Evolutionary conservation across 2,888 invertebrate genomes (phyloP).

Genomic region (Agrochola circellaris): DNA sequence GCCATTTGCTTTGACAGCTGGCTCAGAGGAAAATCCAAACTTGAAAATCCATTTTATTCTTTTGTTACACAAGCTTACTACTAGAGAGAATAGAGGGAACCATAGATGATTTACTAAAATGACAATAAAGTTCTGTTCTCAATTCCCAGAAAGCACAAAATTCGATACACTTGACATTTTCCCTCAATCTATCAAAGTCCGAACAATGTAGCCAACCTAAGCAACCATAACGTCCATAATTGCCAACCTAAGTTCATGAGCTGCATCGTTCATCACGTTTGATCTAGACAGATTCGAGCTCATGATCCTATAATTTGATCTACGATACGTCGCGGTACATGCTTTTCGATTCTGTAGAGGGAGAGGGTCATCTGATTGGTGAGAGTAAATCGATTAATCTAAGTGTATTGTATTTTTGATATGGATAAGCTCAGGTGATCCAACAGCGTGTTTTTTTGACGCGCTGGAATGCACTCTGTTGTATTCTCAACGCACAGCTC

Average conservation of each 20-base stretch:
- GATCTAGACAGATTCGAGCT: constrained; percentile 50
- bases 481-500: background rate
- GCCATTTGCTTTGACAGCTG: background rate
- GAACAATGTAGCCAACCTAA: constrained; percentile 28
- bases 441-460: background rate
- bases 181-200: constrained; percentile 29
- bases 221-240: constrained; percentile 50
- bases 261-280: constrained; percentile 59
- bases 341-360: constrained; percentile 17
- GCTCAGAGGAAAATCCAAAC: background rate
- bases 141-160: background rate
- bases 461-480: background rate
- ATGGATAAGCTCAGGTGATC: background rate
- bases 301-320: constrained; percentile 58
- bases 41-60: background rate
- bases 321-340: constrained; percentile 39
- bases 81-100: no score
- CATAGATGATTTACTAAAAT: background rate
- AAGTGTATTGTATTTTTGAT: background rate
- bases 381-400: constrained; percentile 7
- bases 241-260: constrained; percentile 43
- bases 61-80: background rate
- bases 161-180: constrained; percentile 2
- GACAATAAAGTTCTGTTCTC: background rate
- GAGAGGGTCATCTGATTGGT: constrained; percentile 1